These are phyloP conservation scores for Drosophila littoralis DNA, from an alignment of 1,140 invertebrate genomes.

Conservation along the genomic window DNA sequence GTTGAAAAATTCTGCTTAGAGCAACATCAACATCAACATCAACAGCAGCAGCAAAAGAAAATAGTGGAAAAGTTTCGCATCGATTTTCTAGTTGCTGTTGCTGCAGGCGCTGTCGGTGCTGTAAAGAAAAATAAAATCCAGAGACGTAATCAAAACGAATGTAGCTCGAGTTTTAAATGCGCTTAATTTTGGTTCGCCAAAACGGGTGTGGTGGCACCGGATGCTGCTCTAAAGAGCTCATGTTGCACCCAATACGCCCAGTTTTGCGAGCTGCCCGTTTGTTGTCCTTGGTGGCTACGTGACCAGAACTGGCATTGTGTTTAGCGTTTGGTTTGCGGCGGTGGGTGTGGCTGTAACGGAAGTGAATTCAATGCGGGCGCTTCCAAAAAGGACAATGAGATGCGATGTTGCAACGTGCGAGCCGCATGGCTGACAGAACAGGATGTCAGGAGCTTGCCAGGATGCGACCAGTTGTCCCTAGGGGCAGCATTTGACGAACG, in stretches of 20 bases:
- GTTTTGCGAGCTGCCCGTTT: constrained; percentile 14
- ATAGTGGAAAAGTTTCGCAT: constrained; percentile 53
- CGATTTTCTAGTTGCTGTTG: constrained; percentile 50
- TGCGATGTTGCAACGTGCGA: constrained; percentile 26
- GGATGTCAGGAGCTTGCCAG: constrained; percentile 59
- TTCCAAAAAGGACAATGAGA: constrained; percentile 58
- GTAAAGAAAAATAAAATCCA: constrained; percentile 30
- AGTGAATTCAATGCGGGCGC: constrained; percentile 73
- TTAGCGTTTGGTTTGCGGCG: constrained; percentile 43
- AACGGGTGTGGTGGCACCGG: constrained; percentile 34
- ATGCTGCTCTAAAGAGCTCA: constrained; percentile 49
- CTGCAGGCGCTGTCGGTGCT: constrained; percentile 12
- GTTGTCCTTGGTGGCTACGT: constrained; percentile 47
- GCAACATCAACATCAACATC: constrained; percentile 21
- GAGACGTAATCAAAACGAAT: constrained; percentile 66
- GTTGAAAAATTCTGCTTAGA: constrained; percentile 34
- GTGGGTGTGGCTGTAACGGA: constrained; percentile 40
- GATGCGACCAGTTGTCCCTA: constrained; percentile 33
- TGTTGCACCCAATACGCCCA: constrained; percentile 32
- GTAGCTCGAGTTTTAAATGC: constrained; percentile 64
- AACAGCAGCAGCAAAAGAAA: constrained; percentile 19
- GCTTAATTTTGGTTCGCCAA: constrained; percentile 67
- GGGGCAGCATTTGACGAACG: constrained; percentile 50
- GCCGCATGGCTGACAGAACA: constrained; percentile 48
- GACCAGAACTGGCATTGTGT: constrained; percentile 53